A percentile compares a stretch with the other conserved stretches of the same genome.
These are phyloP conservation scores for Petrolisthes manimaculis DNA, from an alignment of 2,888 invertebrate genomes.

Conservation along the genomic window DNA sequence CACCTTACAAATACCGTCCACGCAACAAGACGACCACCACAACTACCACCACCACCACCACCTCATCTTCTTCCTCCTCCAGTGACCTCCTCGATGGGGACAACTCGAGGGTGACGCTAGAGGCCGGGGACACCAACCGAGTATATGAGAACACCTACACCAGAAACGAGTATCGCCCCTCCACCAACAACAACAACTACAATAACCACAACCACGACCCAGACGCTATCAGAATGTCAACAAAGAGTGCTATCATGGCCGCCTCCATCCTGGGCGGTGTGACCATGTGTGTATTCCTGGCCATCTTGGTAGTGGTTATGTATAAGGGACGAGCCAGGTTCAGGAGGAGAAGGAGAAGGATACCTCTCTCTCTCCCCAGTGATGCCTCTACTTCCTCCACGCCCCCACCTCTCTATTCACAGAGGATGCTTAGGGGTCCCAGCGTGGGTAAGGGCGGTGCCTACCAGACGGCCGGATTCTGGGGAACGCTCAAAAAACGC, in stretches of 20 bases:
- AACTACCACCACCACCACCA: not conserved
- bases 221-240: slow-evolving; percentile 50
- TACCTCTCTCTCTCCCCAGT: slow-evolving; percentile 49
- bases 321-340: slow-evolving; percentile 44
- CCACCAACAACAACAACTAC: slow-evolving; percentile 19
- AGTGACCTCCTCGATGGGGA: not conserved
- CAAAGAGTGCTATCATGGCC: slow-evolving; percentile 65
- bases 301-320: slow-evolving; percentile 65
- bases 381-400: slow-evolving; percentile 62
- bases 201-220: slow-evolving; percentile 40
- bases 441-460: slow-evolving; percentile 47
- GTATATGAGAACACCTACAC: not conserved
- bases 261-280: slow-evolving; percentile 62
- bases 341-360: slow-evolving; percentile 34
- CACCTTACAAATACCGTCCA: slow-evolving; percentile 31
- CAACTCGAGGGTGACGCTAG: not conserved
- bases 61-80: slow-evolving; percentile 17
- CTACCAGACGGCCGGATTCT: slow-evolving; percentile 58
- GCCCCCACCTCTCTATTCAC: slow-evolving; percentile 59
- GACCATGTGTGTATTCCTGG: slow-evolving; percentile 61
- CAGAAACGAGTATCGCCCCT: slow-evolving; percentile 18
- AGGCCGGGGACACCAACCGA: not conserved
- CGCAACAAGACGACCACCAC: too few relatives aligned
- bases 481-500: slow-evolving; percentile 61
- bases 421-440: slow-evolving; percentile 22